These are phyloP conservation scores for Ophioninae sp. DNA, from an alignment of 2,888 invertebrate genomes.

Conservation along the genomic window DNA sequence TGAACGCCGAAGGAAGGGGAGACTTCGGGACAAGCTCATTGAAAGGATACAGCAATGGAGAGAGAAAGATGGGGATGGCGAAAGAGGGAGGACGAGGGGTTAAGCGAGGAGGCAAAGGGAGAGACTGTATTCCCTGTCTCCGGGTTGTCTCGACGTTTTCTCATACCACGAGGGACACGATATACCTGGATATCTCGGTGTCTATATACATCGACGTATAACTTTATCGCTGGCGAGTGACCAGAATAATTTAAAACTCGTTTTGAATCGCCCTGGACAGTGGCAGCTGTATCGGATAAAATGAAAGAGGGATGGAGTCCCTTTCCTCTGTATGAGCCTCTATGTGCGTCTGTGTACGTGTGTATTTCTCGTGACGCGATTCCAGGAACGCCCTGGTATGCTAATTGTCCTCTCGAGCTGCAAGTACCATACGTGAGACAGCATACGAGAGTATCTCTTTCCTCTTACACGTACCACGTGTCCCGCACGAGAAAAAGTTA, in stretches of 20 bases:
- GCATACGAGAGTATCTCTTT: conserved; percentile 51
- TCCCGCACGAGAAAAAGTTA: too few relatives aligned
- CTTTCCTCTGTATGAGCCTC: conserved; percentile 3
- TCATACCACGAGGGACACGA: conserved; percentile 39
- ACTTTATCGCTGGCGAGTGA: conserved; percentile 58
- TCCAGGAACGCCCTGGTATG: conserved; percentile 76
- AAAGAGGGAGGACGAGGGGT: not conserved
- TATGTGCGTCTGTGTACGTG: conserved; percentile 2
- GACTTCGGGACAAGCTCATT: conserved; percentile 55
- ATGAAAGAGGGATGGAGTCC: conserved; percentile 36
- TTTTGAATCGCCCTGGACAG: conserved; percentile 51
- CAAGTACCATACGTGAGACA: conserved; percentile 59
- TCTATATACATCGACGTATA: conserved; percentile 54
- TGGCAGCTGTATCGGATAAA: conserved; percentile 51
- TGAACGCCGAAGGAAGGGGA: conserved; percentile 22
- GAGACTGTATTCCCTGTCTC: conserved; percentile 50
- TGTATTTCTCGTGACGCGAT: conserved; percentile 55
- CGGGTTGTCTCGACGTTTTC: conserved; percentile 58
- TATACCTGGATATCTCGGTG: conserved; percentile 32
- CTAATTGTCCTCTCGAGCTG: conserved; percentile 71
- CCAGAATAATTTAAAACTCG: conserved; percentile 60
- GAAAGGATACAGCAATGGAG: conserved; percentile 25
- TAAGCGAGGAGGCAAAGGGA: not conserved
- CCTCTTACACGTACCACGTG: conserved; percentile 24
- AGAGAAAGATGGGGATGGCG: not conserved